These are phyloP conservation scores for Callaeas wilsoni DNA, from an alignment of 2,113 vertebrate species.

Conservation along the genomic window DNA sequence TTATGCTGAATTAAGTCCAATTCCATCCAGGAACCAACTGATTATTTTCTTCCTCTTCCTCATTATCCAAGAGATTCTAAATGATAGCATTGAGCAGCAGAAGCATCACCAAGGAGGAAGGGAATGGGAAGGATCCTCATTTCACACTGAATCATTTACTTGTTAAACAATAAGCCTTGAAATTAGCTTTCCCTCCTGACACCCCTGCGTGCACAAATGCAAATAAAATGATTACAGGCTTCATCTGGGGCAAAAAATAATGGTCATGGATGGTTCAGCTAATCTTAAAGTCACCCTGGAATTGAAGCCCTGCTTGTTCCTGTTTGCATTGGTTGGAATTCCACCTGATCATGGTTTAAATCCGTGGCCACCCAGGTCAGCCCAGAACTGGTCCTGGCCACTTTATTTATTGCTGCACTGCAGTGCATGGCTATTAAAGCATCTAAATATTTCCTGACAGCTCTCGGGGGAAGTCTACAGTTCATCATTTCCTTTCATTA, in stretches of 20 bases:
- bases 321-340: not conserved
- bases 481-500: conserved; percentile 24
- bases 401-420: not conserved
- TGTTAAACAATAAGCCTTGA: conserved; percentile 42
- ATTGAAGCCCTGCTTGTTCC: not conserved
- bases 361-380: not conserved
- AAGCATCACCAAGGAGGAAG: not conserved
- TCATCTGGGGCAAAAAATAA: not conserved
- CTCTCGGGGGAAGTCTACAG: not conserved
- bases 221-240: conserved; percentile 38
- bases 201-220: not conserved
- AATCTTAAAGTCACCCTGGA: conserved; percentile 1
- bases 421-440: not conserved
- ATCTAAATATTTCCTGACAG: conserved; percentile 2
- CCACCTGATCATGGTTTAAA: not conserved
- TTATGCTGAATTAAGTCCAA: conserved; percentile 13
- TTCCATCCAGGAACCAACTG: conserved; percentile 1
- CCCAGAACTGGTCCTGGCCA: not conserved
- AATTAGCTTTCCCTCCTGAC: conserved; percentile 37
- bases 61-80: conserved; percentile 22
- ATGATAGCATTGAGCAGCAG: conserved; percentile 21
- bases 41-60: conserved; percentile 18
- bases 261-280: not conserved
- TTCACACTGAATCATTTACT: conserved; percentile 41
- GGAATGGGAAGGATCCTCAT: conserved; percentile 1